phyloP scores from a whole-genome alignment of 2,113 vertebrate species.

The Stictonetta naevosa region DNA sequence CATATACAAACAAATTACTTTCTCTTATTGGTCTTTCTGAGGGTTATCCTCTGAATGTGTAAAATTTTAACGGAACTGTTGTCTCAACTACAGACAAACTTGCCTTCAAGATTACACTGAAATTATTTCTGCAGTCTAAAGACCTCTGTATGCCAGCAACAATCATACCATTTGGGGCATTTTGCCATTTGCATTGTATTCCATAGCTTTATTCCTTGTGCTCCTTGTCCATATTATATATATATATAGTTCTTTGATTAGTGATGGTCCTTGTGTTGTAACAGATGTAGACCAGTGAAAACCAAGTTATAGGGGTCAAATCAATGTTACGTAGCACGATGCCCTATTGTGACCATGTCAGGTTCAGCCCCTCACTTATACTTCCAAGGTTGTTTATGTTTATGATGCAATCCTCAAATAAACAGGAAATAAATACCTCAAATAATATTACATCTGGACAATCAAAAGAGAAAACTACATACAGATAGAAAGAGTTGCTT shows the following conservation, averaged over 20 bases:
- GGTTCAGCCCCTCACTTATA: background rate
- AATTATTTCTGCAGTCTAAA: background rate
- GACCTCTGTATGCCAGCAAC: background rate
- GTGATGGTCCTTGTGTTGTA: background rate
- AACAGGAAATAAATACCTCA: background rate
- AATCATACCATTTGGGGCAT: background rate
- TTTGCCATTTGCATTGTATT: background rate
- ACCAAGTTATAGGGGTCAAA: background rate
- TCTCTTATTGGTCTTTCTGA: background rate
- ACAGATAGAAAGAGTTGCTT: background rate
- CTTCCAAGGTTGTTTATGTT: background rate
- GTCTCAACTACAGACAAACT: background rate
- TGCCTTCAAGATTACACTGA: background rate
- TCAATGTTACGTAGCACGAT: rapidly evolving
- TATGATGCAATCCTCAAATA: background rate
- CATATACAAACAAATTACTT: background rate
- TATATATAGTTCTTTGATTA: background rate
- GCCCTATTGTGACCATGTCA: background rate
- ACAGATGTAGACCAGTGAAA: background rate
- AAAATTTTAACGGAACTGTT: background rate
- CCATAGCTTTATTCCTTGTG: background rate
- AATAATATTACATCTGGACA: background rate
- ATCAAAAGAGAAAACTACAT: background rate
- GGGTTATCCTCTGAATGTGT: background rate
- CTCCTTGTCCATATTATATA: background rate